These are phyloP conservation scores for Argyresthia goedartella DNA, from an alignment of 2,888 invertebrate species.

Conservation along the genomic window DNA sequence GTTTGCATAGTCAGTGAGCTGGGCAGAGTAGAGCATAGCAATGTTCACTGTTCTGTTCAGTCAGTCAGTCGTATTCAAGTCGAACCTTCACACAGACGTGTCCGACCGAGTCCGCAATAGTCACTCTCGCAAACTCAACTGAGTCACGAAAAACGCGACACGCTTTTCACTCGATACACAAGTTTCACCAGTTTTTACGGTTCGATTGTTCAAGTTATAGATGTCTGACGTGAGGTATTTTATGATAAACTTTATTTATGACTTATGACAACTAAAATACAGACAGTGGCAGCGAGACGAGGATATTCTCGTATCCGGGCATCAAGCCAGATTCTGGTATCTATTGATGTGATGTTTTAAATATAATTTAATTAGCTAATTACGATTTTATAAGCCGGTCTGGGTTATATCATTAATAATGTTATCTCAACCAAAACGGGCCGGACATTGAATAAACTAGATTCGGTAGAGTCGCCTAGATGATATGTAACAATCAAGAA, in stretches of 20 bases:
- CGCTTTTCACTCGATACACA: not conserved
- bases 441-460: too few relatives aligned
- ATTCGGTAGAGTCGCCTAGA: too few relatives aligned
- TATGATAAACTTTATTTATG: not conserved
- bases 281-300: slow-evolving; percentile 29
- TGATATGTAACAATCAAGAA: too few relatives aligned
- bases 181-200: too few relatives aligned
- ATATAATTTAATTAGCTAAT: not conserved
- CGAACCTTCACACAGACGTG: not conserved
- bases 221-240: not conserved
- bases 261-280: not conserved
- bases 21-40: too few relatives aligned
- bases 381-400: too few relatives aligned
- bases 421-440: too few relatives aligned
- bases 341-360: slow-evolving; percentile 9
- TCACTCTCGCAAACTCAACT: not conserved
- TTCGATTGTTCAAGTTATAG: too few relatives aligned
- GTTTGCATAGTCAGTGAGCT: too few relatives aligned
- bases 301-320: slow-evolving; percentile 56
- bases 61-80: not conserved
- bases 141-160: not conserved
- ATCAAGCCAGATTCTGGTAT: slow-evolving; percentile 31
- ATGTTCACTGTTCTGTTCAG: too few relatives aligned
- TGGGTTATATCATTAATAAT: too few relatives aligned
- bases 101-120: too few relatives aligned